Base-by-base conservation (phyloP, 2,113 vertebrate genomes). In the Lagopus leucura region DNA sequence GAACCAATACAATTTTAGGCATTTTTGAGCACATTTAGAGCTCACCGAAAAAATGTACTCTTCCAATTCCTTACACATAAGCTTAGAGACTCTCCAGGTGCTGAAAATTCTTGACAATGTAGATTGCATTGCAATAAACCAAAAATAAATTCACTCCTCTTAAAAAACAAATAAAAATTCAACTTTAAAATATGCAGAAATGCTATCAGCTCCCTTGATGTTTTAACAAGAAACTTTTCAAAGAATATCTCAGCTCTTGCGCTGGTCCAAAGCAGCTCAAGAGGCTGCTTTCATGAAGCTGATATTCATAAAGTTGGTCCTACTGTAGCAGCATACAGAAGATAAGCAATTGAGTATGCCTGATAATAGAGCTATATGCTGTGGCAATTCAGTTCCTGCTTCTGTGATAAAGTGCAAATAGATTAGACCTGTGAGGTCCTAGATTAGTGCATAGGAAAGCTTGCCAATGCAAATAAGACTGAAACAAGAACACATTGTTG, bases 381-480 rank as follows among this genome's bases (percentile, higher is more conserved):
- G 73, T 67, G 91, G 86, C 89, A 90, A 77, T 95, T 93, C 81
- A 92, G 90, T 97, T 97, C 93, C 96, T 95, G 94, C 92, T 92
- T 55, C 87, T 88, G 70, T 85, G 97, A 98, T 98, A 97, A 97
- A 97, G 92, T 91, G 65, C 92, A 94, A 95, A 64, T 76, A 97
- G 96, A 97, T 97, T 97, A 97, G 96, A 95, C 94, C 95, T 88
- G 83, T 95, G 95, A 95, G 94, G 92, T 93, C 93, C 89, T 94
- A 93, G 93, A 96, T 96, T 96, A 91, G 88, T 80, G 88, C 54
- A 4, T 21, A 22, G 91, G 89, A 97, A 90, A 75, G 57, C 88
- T 97, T 58, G 96, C 98, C 97, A 98, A 96, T 97, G 95, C 96
- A 98, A 98, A 98, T 96, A 98, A 94, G 92, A 48, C 84, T 94